Conservation (phyloP, 2,797 vertebrate species). For the Dallia pectoralis region DNA sequence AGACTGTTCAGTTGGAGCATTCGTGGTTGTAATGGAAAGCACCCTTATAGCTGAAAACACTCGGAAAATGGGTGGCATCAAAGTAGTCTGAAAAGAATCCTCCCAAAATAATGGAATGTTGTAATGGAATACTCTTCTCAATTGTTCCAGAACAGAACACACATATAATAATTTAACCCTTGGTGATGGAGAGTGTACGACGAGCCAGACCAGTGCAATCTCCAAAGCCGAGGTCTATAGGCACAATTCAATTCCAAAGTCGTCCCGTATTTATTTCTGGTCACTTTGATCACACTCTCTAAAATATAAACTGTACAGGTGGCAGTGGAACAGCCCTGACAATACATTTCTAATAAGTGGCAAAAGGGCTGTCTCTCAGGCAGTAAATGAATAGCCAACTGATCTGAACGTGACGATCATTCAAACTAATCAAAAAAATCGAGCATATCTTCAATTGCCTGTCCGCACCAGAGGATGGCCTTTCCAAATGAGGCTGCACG, state of each 20-base stretch:
- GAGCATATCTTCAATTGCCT: neutral
- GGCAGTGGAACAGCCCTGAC: neutral
- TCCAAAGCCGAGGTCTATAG: neutral
- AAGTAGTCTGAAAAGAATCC: neutral
- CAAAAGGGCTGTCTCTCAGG: neutral
- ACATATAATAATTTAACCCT: neutral
- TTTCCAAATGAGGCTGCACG: neutral
- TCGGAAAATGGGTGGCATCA: neutral
- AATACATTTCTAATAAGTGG: neutral
- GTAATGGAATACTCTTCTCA: neutral
- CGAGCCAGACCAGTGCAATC: neutral
- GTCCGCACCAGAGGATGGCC: neutral
- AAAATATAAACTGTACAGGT: no score
- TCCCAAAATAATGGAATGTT: neutral
- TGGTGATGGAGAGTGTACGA: neutral
- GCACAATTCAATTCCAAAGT: neutral
- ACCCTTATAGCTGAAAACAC: neutral
- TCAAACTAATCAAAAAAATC: neutral
- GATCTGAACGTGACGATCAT: neutral
- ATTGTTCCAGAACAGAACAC: neutral
- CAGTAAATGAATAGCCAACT: neutral
- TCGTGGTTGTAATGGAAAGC: neutral
- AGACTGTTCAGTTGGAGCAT: neutral
- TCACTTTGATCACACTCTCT: neutral
- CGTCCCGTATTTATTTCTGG: neutral